A percentile compares a stretch with the other conserved stretches of the same genome.
Evolutionary conservation across 2,797 vertebrate genomes (phyloP).

Genomic region (Pteronotus mesoamericanus): DNA sequence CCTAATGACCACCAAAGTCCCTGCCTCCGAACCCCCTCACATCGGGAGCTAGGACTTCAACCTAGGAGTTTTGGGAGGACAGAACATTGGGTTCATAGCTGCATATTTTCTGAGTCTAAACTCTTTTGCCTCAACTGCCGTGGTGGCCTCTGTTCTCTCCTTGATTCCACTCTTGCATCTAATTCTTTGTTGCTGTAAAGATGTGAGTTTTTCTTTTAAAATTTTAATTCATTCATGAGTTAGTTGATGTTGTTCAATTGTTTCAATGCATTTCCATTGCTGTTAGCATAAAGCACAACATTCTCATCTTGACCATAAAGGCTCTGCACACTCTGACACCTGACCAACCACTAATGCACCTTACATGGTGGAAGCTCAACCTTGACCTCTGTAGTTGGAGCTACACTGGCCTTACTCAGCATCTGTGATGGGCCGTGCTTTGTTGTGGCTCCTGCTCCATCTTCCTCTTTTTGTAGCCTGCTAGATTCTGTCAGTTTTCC

Average conservation of each 20-base stretch:
- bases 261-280: background rate
- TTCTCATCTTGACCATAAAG: background rate
- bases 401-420: background rate
- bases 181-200: background rate
- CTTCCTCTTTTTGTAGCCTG: background rate
- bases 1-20: no score
- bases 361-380: background rate
- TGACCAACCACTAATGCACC: accelerated
- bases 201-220: background rate
- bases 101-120: background rate
- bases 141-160: background rate
- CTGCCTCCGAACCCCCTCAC: no score
- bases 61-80: background rate
- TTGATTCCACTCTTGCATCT: background rate
- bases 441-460: background rate
- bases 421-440: background rate
- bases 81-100: background rate
- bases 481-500: background rate
- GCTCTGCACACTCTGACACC: background rate
- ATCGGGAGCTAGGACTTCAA: no score
- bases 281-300: background rate
- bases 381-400: background rate
- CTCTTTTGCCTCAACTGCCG: background rate
- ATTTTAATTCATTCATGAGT: background rate
- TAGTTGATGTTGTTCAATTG: background rate